Percentiles rank a stretch among this genome's conserved stretches.
phyloP scores from a whole-genome alignment of 2,888 invertebrate genomes.

The Xanthostigma xanthostigma region DNA sequence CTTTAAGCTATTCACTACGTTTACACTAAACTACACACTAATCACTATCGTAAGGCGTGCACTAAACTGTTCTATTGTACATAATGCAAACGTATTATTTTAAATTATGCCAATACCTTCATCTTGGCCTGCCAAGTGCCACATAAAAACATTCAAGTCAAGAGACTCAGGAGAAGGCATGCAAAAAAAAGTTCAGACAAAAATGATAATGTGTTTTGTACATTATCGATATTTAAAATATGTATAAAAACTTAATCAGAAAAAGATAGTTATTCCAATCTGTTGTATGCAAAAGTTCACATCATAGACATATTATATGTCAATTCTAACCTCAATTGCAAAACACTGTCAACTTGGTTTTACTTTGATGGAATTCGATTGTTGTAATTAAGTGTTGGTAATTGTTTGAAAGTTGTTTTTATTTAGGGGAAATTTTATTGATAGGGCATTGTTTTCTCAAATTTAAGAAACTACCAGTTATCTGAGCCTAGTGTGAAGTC shows the following conservation, averaged over 20 bases:
- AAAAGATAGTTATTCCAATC: neutral
- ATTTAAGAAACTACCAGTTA: too few species aligned
- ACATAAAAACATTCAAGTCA: conserved; percentile 59
- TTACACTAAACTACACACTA: too few species aligned
- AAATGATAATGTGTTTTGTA: conserved; percentile 15
- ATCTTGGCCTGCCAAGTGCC: conserved; percentile 54
- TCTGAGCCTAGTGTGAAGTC: too few species aligned
- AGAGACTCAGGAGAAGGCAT: conserved; percentile 51
- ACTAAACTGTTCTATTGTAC: conserved; percentile 12
- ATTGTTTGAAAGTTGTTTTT: too few species aligned
- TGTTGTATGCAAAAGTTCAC: neutral
- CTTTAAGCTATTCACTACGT: too few species aligned
- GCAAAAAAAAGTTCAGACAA: conserved; percentile 36
- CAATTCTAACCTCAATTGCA: neutral
- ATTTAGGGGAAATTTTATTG: too few species aligned
- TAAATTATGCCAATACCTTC: conserved; percentile 39
- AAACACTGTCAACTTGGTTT: neutral
- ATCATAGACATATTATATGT: neutral
- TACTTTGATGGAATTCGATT: too few species aligned
- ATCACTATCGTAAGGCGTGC: conserved; percentile 13
- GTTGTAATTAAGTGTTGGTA: too few species aligned
- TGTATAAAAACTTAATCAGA: neutral
- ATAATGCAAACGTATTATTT: conserved; percentile 28
- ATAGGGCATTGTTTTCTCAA: too few species aligned
- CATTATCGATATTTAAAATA: conserved; percentile 6